Percentiles rank a stretch among this genome's conserved stretches.
Evolutionary conservation across 2,888 invertebrate genomes (phyloP).

Genomic region (Dasypogon diadema): DNA sequence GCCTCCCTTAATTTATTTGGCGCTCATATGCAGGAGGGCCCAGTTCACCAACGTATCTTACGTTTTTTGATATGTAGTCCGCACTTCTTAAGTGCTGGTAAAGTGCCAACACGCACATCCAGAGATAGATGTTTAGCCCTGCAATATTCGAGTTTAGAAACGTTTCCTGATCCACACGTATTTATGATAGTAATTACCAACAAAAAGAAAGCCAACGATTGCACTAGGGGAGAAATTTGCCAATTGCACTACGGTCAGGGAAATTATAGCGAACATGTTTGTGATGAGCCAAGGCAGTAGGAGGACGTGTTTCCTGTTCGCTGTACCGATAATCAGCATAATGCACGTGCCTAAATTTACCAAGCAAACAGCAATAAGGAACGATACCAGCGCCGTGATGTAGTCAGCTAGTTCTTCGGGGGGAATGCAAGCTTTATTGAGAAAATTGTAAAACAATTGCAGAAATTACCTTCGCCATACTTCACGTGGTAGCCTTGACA

Average conservation of each 20-base stretch:
- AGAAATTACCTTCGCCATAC: too few species aligned
- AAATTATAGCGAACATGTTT: conserved; percentile 30
- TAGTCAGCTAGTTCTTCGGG: too few species aligned
- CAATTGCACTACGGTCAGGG: not conserved
- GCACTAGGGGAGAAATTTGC: not conserved
- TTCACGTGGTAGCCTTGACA: too few species aligned
- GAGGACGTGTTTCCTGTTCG: conserved; percentile 22
- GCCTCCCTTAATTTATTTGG: too few species aligned
- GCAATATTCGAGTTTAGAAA: too few species aligned
- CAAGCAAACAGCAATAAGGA: too few species aligned
- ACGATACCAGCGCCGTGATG: too few species aligned
- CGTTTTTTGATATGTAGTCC: too few species aligned
- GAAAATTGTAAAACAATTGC: too few species aligned
- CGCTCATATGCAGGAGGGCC: too few species aligned
- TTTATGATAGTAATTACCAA: not conserved
- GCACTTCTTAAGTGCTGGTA: not conserved
- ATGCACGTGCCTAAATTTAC: not conserved
- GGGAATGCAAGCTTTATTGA: too few species aligned
- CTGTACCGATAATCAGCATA: conserved; percentile 19
- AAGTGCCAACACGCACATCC: not conserved
- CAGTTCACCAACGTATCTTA: too few species aligned
- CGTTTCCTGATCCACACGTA: not conserved
- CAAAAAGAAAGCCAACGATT: not conserved
- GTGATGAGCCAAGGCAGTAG: conserved; percentile 42
- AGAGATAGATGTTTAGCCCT: not conserved